Evolutionary conservation across 2,888 invertebrate genomes (phyloP), one percentile per base, ranked within the genome.

Genomic region (Eueremaeus valkanovi): DNA sequence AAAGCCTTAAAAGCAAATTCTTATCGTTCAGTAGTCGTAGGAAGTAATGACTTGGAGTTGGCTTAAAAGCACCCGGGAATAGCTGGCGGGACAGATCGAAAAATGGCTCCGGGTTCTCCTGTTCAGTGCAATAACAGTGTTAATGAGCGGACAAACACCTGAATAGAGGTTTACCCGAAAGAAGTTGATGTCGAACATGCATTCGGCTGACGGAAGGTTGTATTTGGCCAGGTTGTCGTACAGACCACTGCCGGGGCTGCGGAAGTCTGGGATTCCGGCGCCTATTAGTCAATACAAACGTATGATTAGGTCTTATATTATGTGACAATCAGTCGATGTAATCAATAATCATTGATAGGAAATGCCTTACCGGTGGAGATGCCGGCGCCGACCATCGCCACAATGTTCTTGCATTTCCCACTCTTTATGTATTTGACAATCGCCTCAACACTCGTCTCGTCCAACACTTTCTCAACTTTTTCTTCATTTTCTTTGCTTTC

Each of bases 221-320:
- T 95, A 97, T 82, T 95, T 92, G 80, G 91, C 88, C 66, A 98
- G 85, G 83, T 96, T 95, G 83, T 91, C 88, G 83, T 97, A 98
- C 0, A 98, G 86, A 0, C 97, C 97, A 74, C 92, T 91, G 36
- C 90, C 92, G 0, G 95, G 95, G 27, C 94, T 73, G 29, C 97
- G 89, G 83, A 97, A 97, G 83, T 97, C 97, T 27, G 97, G 97
- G 80, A 97, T 96, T 45, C 97, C 97, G 75, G 94, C 94, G 81
- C 93, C 93, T 93, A 76, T 87, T 61, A 2, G 49, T 21, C 72
- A 33, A 49, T 45, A 33, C 8, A 49, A 31, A 13, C n/a, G 40
- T 2, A 40, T 29, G 51, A 40, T 11, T 21, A 3, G 51, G 11
- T 55, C 6, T 61, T 61, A 13, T 21, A 73, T n/a, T 21, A 8